Evolutionary conservation across 2,113 vertebrate species (phyloP).

Genomic region (Diadophis punctatus): DNA sequence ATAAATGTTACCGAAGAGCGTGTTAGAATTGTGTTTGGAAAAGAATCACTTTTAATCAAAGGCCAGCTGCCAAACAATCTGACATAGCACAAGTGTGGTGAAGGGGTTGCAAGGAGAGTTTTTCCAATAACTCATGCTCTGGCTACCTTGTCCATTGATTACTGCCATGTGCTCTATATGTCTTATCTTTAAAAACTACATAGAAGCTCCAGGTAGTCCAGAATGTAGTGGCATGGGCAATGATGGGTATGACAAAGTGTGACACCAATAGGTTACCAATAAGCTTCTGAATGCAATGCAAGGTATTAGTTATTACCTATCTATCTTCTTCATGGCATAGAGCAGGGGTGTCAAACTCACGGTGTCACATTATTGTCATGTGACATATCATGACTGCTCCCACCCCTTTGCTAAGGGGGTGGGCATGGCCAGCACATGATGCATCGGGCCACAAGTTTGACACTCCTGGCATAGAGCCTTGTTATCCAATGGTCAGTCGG

Average conservation of each 20-base stretch:
- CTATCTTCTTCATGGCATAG: neutral
- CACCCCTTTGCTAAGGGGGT: too few species aligned
- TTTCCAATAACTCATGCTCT: neutral
- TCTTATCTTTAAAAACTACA: neutral
- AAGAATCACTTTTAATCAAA: neutral
- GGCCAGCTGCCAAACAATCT: neutral
- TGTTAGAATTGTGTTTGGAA: neutral
- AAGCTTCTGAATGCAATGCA: neutral
- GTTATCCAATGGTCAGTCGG: neutral
- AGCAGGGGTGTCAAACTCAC: too few species aligned
- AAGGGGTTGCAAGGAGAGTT: neutral
- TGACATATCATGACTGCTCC: too few species aligned
- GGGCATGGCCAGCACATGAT: too few species aligned
- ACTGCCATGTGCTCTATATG: neutral
- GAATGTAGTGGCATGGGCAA: neutral
- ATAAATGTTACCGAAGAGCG: neutral
- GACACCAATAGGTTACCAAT: neutral
- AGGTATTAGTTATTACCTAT: neutral
- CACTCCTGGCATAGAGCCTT: neutral
- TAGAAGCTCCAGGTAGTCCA: neutral
- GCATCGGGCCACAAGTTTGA: too few species aligned
- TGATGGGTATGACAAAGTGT: neutral
- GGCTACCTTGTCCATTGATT: neutral
- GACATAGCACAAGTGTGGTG: neutral
- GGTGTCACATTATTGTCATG: too few species aligned